These are phyloP conservation scores for Willisornis vidua DNA, from an alignment of 2,113 vertebrate genomes.

Conservation along the genomic window DNA sequence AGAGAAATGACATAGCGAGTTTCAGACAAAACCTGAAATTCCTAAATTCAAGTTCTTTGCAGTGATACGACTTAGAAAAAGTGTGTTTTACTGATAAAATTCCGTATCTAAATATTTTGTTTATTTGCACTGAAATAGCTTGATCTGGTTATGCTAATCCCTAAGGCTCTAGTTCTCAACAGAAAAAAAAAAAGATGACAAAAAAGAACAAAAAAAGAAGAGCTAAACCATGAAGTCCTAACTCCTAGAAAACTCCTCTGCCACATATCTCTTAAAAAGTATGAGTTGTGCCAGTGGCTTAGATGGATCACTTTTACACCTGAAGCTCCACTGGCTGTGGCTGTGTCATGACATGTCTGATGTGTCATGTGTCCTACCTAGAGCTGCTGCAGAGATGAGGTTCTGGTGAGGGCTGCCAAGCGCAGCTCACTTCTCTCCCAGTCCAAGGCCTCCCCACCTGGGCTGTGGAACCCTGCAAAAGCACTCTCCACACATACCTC, in stretches of 20 bases:
- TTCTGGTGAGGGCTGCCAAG: rapidly evolving
- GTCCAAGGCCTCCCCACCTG: background rate
- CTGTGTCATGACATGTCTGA: no score
- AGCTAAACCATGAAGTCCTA: background rate
- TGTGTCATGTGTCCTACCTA: background rate
- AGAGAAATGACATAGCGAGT: background rate
- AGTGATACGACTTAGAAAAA: background rate
- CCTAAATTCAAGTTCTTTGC: background rate
- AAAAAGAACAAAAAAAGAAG: background rate
- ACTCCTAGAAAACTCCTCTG: background rate
- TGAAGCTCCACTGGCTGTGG: background rate
- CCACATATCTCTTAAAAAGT: background rate
- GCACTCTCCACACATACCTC: background rate
- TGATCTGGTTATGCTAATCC: background rate
- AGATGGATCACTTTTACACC: no score
- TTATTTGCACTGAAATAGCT: background rate
- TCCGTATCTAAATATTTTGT: background rate
- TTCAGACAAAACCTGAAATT: background rate
- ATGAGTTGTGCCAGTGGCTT: rapidly evolving
- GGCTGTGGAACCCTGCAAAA: background rate
- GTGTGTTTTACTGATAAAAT: background rate
- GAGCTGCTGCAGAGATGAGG: background rate
- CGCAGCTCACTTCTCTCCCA: background rate
- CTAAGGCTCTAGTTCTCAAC: background rate
- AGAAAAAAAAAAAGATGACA: background rate